Conservation (phyloP, 2,113 vertebrate species). For the Apeltes quadracus region DNA sequence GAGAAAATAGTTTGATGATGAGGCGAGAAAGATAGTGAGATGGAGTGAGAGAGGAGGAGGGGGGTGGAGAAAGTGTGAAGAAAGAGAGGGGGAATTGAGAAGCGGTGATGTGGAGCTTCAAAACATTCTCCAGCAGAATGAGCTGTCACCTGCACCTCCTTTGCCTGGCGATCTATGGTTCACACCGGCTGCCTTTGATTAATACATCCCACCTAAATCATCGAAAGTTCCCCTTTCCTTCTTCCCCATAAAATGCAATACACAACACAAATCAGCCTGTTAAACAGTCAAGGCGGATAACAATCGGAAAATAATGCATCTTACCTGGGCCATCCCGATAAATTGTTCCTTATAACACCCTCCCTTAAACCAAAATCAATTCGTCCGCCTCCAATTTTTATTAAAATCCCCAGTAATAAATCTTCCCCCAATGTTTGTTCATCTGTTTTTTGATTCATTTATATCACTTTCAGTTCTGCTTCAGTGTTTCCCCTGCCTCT, state of each 20-base stretch:
- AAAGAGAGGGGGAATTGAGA: constrained; percentile 85
- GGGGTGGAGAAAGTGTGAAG: constrained; percentile 48
- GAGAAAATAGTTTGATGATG: constrained; percentile 49
- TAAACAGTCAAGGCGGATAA: constrained; percentile 97
- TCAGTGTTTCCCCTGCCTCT: constrained; percentile 95
- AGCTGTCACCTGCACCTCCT: constrained; percentile 99
- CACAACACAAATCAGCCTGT: constrained; percentile 97
- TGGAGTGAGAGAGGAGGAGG: constrained; percentile 43
- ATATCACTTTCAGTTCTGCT: constrained; percentile 97
- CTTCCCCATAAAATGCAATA: constrained; percentile 99
- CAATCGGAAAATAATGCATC: constrained; percentile 99
- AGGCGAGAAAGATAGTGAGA: constrained; percentile 54
- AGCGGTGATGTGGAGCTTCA: constrained; percentile 93
- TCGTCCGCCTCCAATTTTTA: constrained; percentile 98
- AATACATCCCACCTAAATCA: constrained; percentile 99
- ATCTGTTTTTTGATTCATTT: constrained; percentile 99
- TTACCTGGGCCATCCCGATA: constrained; percentile 92
- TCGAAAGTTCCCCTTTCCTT: constrained; percentile 94
- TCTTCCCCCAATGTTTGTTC: constrained; percentile 99
- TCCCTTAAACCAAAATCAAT: constrained; percentile 99
- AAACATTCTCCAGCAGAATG: constrained; percentile 98
- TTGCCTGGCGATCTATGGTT: constrained; percentile 99
- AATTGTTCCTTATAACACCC: constrained; percentile 96
- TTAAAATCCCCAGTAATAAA: constrained; percentile 96
- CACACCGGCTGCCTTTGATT: constrained; percentile 98